Evolutionary conservation across 2,797 vertebrate species (phyloP), one percentile per base, ranked within the genome.

Genomic region (Coilia nasus): DNA sequence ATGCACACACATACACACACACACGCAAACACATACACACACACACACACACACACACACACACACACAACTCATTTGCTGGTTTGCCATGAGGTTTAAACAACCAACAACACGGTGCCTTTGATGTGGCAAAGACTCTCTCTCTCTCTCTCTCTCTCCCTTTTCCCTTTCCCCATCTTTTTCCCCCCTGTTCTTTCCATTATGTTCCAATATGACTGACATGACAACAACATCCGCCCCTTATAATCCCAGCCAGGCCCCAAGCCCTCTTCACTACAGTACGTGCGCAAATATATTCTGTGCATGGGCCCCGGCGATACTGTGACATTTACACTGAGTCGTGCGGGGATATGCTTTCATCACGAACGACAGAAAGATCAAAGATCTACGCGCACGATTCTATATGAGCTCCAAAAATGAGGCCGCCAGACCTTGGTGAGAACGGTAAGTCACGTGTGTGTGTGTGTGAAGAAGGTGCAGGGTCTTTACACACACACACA

Each of bases 1-100:
- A 54, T 14, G 14, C 50, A 9, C 50, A 54, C 50, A 54, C 2
- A 54, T 7, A 14, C 7, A 54, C 2, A 54, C 50, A 54, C 50
- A 14, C 50, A 3, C 50, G 9, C 50, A 54, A 2, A 86, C 60
- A 83, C 60, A 25, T 25, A 82, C 83, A 57, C 21, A 15, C 71
- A 84, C 28, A 54, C 82, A 78, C 56, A 83, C 44, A 46, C 44
- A 0, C 81, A 3, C n/a, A 25, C 21, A 78, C 50, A 11, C 44
- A 21, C 59, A 56, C 25, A 50, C 67, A 75, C 67, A 75, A 41
- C 67, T 35, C 3, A 75, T 35, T 75, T 75, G 4, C 14, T 78
- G 71, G 15, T 19, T 41, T 78, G 35, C 71, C 17, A 78, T 78
- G 35, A 78, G 71, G 71, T 78, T 78, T 78, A 78, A 78, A 44